Evolutionary conservation across 2,113 vertebrate species (phyloP).

Genomic region (Cheilinus undulatus): DNA sequence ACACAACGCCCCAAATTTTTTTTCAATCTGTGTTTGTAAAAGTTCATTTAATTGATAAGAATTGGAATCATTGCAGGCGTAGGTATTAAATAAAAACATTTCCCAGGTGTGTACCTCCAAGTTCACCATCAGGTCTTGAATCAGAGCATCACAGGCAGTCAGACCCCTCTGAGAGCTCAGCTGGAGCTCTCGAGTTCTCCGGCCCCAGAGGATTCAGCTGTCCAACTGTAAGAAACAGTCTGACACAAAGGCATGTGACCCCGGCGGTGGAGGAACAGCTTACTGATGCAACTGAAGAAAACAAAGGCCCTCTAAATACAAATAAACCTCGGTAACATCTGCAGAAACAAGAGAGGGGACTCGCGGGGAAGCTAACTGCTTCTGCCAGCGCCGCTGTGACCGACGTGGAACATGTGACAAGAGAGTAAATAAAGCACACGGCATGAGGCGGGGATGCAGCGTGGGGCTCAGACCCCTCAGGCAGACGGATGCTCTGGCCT

Average conservation of each 20-base stretch:
- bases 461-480: constrained; percentile 54
- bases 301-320: constrained; percentile 68
- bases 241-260: constrained; percentile 62
- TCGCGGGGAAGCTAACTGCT: constrained; percentile 52
- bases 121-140: constrained; percentile 33
- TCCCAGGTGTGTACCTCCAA: constrained; percentile 24
- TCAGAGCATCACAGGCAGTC: constrained; percentile 17
- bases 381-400: constrained; percentile 53
- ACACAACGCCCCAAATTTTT: too few species aligned
- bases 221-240: constrained; percentile 53
- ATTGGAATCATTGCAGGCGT: too few species aligned
- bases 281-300: constrained; percentile 73
- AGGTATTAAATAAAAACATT: background rate
- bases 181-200: constrained; percentile 9
- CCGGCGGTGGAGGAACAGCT: constrained; percentile 49
- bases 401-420: constrained; percentile 58
- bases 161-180: constrained; percentile 11
- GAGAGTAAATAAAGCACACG: constrained; percentile 69
- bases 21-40: too few species aligned
- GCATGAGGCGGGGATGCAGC: constrained; percentile 57
- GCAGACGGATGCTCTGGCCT: constrained; percentile 59
- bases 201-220: constrained; percentile 50
- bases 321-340: constrained; percentile 74
- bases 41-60: too few species aligned
- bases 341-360: constrained; percentile 40